Conservation (phyloP, 2,113 vertebrate genomes). For the Chunga burmeisteri region DNA sequence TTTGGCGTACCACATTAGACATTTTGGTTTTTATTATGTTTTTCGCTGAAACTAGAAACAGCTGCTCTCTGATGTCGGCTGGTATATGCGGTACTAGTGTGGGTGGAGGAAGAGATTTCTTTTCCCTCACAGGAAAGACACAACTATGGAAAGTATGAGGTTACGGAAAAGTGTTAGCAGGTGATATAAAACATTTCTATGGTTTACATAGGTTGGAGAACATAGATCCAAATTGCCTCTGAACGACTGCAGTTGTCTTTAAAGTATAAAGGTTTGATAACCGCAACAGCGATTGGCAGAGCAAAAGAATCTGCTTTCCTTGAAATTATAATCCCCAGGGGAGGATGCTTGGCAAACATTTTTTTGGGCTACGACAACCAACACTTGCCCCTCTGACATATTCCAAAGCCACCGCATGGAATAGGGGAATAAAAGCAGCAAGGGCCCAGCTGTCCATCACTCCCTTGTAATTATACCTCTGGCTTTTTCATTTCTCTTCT, state of each 20-base stretch:
- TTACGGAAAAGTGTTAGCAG: constrained; percentile 37
- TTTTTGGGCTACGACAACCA: neutral
- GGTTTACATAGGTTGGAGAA: constrained; percentile 9
- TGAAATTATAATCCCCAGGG: neutral
- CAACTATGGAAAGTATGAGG: constrained; percentile 56
- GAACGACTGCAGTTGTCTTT: constrained; percentile 18
- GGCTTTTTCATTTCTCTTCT: neutral
- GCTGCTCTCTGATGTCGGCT: constrained; percentile 43
- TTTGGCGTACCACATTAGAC: constrained; percentile 19
- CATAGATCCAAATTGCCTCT: neutral
- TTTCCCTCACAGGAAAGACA: constrained; percentile 35
- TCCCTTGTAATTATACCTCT: neutral
- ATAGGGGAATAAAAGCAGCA: neutral
- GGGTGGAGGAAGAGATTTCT: constrained; percentile 49
- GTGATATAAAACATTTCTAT: constrained; percentile 50
- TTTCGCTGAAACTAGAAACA: constrained; percentile 61
- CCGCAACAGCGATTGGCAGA: neutral
- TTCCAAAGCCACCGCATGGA: neutral
- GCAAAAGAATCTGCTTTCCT: neutral
- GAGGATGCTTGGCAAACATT: neutral
- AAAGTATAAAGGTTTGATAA: constrained; percentile 17
- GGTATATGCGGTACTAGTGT: constrained; percentile 41
- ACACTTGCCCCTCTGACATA: neutral
- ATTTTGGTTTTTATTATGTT: constrained; percentile 41
- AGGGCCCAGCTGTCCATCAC: neutral